Evolutionary conservation across 2,113 vertebrate species (phyloP).

Genomic region (Polyodon spathula): DNA sequence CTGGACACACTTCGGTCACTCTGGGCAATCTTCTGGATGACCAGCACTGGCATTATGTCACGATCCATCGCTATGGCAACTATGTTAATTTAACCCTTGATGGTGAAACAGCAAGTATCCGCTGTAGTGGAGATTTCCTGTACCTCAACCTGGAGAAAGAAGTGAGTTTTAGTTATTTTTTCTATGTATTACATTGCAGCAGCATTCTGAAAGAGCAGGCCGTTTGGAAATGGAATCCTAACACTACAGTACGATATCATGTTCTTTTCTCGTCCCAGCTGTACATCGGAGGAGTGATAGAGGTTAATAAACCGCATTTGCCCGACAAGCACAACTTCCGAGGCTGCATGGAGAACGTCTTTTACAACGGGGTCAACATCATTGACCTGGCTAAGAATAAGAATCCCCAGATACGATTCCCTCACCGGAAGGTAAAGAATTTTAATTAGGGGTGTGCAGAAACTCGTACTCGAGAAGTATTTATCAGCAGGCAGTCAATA

Average conservation of each 20-base stretch:
- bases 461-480: too few species aligned
- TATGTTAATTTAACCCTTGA: slow-evolving; percentile 85
- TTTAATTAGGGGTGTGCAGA: background rate
- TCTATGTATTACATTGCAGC: too few species aligned
- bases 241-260: too few species aligned
- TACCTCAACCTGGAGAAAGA: slow-evolving; percentile 79
- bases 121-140: slow-evolving; percentile 76
- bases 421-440: slow-evolving; percentile 41
- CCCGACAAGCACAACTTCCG: slow-evolving; percentile 83
- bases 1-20: slow-evolving; percentile 65
- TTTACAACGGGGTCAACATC: slow-evolving; percentile 81
- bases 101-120: slow-evolving; percentile 67
- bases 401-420: slow-evolving; percentile 67
- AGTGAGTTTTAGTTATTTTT: slow-evolving; percentile 44
- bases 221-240: too few species aligned
- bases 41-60: slow-evolving; percentile 90
- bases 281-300: slow-evolving; percentile 82
- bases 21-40: slow-evolving; percentile 87
- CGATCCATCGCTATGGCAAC: slow-evolving; percentile 72
- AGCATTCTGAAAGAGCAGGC: too few species aligned
- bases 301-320: slow-evolving; percentile 69
- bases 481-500: too few species aligned
- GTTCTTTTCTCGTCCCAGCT: slow-evolving; percentile 49
- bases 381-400: slow-evolving; percentile 68
- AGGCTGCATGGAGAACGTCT: slow-evolving; percentile 89